Conservation (phyloP, 2,888 invertebrate genomes). For the Dexiosoma caninum region DNA sequence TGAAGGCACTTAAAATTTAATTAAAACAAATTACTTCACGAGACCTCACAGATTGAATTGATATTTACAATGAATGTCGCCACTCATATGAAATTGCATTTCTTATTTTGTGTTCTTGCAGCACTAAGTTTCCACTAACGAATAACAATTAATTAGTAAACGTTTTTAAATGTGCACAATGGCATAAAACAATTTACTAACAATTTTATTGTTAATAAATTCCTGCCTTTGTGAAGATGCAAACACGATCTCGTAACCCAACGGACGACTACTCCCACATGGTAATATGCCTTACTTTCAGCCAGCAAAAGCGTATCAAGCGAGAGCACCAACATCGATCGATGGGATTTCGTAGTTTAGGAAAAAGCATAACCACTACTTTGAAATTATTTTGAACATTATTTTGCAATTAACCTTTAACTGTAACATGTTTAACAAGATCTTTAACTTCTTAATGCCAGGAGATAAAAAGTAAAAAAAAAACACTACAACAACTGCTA, state of each 20-base stretch:
- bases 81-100: background rate
- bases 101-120: background rate
- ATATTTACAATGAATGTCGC: background rate
- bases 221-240: background rate
- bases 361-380: constrained; percentile 20
- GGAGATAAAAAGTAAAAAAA: background rate
- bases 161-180: background rate
- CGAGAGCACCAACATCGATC: background rate
- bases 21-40: too few species aligned
- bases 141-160: constrained; percentile 3
- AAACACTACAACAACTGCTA: constrained; percentile 1
- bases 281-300: background rate
- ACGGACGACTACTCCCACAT: constrained; percentile 31
- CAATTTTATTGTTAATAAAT: constrained; percentile 23
- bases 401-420: constrained; percentile 64
- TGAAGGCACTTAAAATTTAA: too few species aligned
- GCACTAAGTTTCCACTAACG: background rate
- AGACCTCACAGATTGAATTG: constrained; percentile 6
- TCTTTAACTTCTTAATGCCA: constrained; percentile 45
- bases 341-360: background rate
- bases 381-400: constrained; percentile 56
- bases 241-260: background rate
- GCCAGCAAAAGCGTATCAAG: background rate
- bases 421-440: constrained; percentile 60
- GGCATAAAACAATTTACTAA: background rate